Conservation (phyloP, 2,797 vertebrate genomes). For the Simalia tracyae region DNA sequence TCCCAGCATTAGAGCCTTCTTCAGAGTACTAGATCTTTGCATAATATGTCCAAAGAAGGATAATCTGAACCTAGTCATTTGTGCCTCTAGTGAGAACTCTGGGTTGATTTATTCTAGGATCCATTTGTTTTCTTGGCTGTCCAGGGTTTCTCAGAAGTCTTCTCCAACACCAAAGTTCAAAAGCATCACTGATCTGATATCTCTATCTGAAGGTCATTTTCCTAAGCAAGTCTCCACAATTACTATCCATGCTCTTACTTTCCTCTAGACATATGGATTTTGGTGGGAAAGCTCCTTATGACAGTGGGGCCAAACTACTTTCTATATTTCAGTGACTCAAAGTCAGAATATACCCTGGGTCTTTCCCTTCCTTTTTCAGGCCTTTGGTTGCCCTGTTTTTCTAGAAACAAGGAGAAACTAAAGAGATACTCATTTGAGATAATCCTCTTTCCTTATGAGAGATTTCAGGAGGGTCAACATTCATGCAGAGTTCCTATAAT, state of each 20-base stretch:
- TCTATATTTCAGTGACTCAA: not conserved
- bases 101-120: not conserved
- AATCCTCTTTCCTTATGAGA: not conserved
- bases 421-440: not conserved
- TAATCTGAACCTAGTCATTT: not conserved
- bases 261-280: not conserved
- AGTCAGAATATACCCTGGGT: not conserved
- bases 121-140: not conserved
- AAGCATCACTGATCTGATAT: not conserved
- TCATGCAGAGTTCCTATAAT: slow-evolving; percentile 14
- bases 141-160: not conserved
- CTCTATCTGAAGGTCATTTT: not conserved
- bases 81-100: not conserved
- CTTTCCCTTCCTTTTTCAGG: not conserved
- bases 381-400: not conserved
- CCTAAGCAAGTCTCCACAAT: not conserved
- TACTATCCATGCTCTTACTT: no score
- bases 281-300: not conserved
- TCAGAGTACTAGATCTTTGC: not conserved
- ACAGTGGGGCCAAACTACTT: not conserved
- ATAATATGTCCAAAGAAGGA: not conserved
- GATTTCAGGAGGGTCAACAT: not conserved
- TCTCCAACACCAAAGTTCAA: not conserved
- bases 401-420: not conserved
- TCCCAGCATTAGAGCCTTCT: not conserved